Base-by-base conservation (phyloP, 2,113 vertebrate species). In the Microcebus griseorufus region DNA sequence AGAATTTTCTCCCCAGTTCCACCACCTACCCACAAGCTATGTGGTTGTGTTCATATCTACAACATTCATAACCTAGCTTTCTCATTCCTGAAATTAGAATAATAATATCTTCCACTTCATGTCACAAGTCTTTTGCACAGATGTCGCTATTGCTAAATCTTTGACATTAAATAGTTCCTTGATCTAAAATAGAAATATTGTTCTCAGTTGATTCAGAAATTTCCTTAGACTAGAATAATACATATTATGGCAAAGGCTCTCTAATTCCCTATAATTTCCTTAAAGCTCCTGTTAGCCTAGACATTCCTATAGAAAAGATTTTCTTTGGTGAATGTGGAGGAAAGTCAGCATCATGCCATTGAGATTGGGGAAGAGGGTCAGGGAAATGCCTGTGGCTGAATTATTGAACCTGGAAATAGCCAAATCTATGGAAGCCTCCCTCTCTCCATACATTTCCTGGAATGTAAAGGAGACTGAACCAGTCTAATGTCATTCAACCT, bases 171-270 rank as follows among this genome's bases (percentile, higher is more conserved):
- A 29, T 60, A 79, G 45, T 67, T 82, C 58, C 27, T 83, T 32
- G 32, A 69, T 69, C 92, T 79, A 73, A 79, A 73, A 53, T 67
- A 90, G 16, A 94, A 90, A 94, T 87, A 48, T 69, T 51, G 16
- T 67, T 69, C 16, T 85, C n/a, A 86, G 37, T 83, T 80, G 29
- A 70, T 85, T 85, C 14, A 62, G 84, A 90, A 67, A 25, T 83
- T 96, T 96, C 58, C 75, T 93, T 64, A 82, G 45, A 69, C 48
- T 9, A 67, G 16, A 14, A 73, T 88, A 94, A 75, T 55, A 34
- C 5, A 39, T 53, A 70, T 48, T 84, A 79, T 65, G 37, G 29
- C 60, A 80, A 88, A 75, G 51, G 27, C n/a, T 94, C 17, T 72
- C 6, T 10, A 85, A 69, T 89, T 81, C 42, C 69, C 51, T 69